phyloP scores from a whole-genome alignment of 2,113 vertebrate species.

The Corvus hawaiiensis region DNA sequence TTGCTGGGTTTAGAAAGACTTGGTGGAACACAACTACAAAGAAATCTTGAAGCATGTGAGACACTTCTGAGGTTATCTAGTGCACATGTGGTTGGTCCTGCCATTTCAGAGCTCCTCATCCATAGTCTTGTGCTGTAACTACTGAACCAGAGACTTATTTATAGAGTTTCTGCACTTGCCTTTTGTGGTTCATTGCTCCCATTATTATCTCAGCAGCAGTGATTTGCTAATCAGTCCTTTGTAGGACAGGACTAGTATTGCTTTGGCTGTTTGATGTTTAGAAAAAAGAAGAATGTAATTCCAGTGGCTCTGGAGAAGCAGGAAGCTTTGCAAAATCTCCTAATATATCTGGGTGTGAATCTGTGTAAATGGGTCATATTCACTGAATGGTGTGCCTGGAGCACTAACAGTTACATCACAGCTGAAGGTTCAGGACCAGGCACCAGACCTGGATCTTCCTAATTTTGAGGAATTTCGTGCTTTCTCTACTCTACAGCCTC shows the following conservation, averaged over 20 bases:
- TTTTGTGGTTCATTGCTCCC: not conserved
- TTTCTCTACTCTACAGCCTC: not conserved
- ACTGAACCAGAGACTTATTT: not conserved
- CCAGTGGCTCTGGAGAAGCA: not conserved
- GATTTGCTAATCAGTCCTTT: not conserved
- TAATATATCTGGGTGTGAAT: not conserved
- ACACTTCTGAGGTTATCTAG: not conserved
- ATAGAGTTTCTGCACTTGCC: not conserved
- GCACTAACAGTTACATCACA: not conserved
- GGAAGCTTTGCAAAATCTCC: not conserved
- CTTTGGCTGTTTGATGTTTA: not conserved
- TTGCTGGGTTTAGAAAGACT: not conserved
- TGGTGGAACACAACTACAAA: not conserved
- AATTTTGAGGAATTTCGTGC: not conserved
- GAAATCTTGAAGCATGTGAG: not conserved
- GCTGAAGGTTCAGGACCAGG: not conserved
- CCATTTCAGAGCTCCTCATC: not conserved
- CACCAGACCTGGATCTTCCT: not conserved
- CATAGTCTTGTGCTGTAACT: not conserved
- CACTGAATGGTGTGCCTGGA: not conserved
- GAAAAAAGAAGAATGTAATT: not conserved
- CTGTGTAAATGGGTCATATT: not conserved
- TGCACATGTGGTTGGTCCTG: not conserved
- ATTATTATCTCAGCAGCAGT: not conserved
- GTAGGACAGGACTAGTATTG: not conserved